Conservation (phyloP, 2,888 invertebrate species). For the Zhengitettix transpicula region DNA sequence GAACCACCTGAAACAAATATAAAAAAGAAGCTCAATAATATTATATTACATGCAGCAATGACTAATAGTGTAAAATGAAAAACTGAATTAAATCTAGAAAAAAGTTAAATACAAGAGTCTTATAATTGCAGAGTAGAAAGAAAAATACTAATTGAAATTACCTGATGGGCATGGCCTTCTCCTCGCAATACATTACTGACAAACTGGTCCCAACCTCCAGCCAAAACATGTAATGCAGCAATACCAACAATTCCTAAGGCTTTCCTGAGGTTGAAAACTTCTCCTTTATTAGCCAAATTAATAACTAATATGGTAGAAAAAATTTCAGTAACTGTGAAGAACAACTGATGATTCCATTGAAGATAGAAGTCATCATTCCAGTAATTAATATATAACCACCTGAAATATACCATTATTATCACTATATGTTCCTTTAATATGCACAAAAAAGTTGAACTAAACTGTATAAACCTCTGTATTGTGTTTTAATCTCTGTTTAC, state of each 20-base stretch:
- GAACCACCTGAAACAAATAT: constrained; percentile 43
- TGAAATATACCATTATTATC: not conserved
- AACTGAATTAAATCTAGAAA: too few species aligned
- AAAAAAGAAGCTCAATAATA: not conserved
- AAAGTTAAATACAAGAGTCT: too few species aligned
- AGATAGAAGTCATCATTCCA: constrained; percentile 53
- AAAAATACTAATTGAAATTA: constrained; percentile 17
- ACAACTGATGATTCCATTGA: constrained; percentile 46
- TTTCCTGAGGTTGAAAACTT: constrained; percentile 32
- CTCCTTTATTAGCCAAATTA: constrained; percentile 35
- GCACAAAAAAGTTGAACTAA: too few species aligned
- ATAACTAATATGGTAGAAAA: constrained; percentile 40
- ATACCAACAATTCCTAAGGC: constrained; percentile 40
- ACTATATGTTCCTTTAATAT: too few species aligned
- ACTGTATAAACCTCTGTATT: too few species aligned
- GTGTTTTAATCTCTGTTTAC: too few species aligned
- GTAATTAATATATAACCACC: constrained; percentile 49
- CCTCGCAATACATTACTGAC: constrained; percentile 42
- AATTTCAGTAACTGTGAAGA: constrained; percentile 44
- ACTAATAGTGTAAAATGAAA: too few species aligned
- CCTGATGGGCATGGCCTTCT: constrained; percentile 48
- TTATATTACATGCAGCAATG: too few species aligned
- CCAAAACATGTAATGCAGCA: constrained; percentile 41
- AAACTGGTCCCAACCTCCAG: constrained; percentile 48
- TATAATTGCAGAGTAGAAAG: too few species aligned